Evolutionary conservation across 2,888 invertebrate genomes (phyloP).

Genomic region (Calameuta pallipes): DNA sequence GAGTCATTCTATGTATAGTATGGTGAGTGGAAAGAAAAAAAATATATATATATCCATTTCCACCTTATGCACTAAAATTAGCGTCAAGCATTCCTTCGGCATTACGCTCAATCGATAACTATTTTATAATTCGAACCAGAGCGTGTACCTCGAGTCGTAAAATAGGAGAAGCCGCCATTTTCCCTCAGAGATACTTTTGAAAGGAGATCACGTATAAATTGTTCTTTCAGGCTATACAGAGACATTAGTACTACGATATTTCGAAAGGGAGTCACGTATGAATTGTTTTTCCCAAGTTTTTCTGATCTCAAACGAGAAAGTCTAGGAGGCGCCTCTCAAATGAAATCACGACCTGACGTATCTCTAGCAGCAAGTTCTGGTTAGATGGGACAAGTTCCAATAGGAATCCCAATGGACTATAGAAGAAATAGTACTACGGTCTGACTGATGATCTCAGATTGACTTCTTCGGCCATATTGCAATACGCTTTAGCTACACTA

Average conservation of each 20-base stretch:
- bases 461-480: background rate
- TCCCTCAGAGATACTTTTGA: background rate
- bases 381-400: background rate
- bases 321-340: background rate
- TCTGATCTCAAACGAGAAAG: background rate
- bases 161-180: background rate
- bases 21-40: background rate
- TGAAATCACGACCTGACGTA: background rate
- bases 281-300: background rate
- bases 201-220: background rate
- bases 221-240: background rate
- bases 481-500: background rate
- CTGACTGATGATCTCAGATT: background rate
- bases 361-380: background rate
- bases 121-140: background rate
- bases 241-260: background rate
- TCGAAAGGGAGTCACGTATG: background rate
- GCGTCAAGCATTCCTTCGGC: background rate
- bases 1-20: background rate
- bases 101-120: background rate
- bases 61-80: background rate
- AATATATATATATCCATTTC: background rate
- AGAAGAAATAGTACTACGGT: background rate
- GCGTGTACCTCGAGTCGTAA: background rate
- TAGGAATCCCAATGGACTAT: background rate